Evolutionary conservation across 2,888 invertebrate genomes (phyloP).

Genomic region (Aporophyla nigra): DNA sequence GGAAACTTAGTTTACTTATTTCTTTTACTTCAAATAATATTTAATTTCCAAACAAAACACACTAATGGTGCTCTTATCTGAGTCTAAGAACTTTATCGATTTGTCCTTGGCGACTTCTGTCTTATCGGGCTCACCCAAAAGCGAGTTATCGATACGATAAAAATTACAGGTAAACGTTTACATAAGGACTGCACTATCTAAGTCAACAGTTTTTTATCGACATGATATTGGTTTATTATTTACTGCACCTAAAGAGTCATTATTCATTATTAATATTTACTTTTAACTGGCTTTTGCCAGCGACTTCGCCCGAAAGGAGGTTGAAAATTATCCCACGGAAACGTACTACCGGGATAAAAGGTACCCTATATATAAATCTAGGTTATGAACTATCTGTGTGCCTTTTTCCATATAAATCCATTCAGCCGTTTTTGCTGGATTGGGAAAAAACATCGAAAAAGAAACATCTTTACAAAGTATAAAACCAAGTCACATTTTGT

Average conservation of each 20-base stretch:
- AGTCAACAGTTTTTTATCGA: conserved; percentile 45
- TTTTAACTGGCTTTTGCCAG: background rate
- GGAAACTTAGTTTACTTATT: background rate
- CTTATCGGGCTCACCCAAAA: conserved; percentile 72
- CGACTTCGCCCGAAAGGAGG: too few species aligned
- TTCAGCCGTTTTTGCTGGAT: too few species aligned
- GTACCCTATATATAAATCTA: too few species aligned
- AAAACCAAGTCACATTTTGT: too few species aligned
- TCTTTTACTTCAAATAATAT: conserved; percentile 23
- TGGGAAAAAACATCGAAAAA: too few species aligned
- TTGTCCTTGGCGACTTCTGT: conserved; percentile 71
- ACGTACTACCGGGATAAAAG: too few species aligned
- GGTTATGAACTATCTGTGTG: too few species aligned
- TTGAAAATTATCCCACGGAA: too few species aligned
- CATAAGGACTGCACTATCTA: conserved; percentile 62
- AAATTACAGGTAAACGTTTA: conserved; percentile 61
- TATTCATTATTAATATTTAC: conserved; percentile 43
- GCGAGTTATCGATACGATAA: conserved; percentile 61
- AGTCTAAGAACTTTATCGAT: conserved; percentile 57
- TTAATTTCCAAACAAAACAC: conserved; percentile 2
- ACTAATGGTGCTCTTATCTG: conserved; percentile 52
- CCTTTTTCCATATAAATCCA: too few species aligned
- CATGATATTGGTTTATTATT: conserved; percentile 31
- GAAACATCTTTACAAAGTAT: too few species aligned
- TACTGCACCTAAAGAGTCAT: conserved; percentile 52